Evolutionary conservation across 1,140 invertebrate genomes (phyloP).

Genomic region (Drosophila ficusphila): DNA sequence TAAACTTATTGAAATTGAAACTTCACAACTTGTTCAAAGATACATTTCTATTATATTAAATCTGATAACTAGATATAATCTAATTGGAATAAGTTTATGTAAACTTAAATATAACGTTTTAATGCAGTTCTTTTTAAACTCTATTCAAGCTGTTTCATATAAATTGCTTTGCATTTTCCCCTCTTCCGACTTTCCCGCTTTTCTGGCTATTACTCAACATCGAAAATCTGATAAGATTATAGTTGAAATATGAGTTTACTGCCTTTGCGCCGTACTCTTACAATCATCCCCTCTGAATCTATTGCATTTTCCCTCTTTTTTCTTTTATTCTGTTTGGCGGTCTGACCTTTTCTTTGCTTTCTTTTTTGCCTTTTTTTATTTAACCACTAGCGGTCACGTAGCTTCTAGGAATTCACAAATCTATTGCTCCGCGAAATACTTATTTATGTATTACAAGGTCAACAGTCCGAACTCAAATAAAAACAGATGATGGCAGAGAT

Average conservation of each 20-base stretch:
- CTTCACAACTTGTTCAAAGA: too few relatives aligned
- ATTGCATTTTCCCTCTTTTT: constrained; percentile 7
- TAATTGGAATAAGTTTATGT: too few relatives aligned
- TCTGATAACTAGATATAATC: too few relatives aligned
- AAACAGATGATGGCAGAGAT: background rate
- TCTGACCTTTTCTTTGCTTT: background rate
- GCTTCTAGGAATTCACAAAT: constrained; percentile 24
- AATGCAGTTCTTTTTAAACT: too few relatives aligned
- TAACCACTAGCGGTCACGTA: constrained; percentile 46
- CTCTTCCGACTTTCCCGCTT: constrained; percentile 4
- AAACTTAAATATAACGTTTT: too few relatives aligned
- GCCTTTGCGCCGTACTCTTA: background rate
- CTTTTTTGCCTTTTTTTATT: constrained; percentile 8
- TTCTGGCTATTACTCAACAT: constrained; percentile 67
- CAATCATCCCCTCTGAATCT: background rate
- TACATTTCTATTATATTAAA: too few relatives aligned
- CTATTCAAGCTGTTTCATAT: too few relatives aligned
- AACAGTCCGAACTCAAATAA: background rate
- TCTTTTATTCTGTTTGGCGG: constrained; percentile 4
- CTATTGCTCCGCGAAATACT: background rate
- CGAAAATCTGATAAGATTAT: constrained; percentile 75
- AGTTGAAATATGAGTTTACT: constrained; percentile 68
- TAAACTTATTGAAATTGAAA: background rate
- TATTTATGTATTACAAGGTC: background rate
- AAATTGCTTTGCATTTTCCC: constrained; percentile 48